Conservation (phyloP, 2,888 invertebrate genomes). For the Heliconius cydno region DNA sequence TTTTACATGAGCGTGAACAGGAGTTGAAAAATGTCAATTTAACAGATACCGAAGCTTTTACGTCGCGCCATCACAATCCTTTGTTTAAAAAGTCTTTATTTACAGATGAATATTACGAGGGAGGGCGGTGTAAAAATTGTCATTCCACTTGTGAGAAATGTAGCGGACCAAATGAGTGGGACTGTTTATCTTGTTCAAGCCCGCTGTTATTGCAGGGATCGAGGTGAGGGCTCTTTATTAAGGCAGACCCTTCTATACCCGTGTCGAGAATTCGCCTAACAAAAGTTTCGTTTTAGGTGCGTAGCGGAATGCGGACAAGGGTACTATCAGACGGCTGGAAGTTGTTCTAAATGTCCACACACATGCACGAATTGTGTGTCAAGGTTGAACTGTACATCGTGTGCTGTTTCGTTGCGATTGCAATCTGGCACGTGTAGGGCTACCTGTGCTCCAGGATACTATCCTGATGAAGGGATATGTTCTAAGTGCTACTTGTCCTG, state of each 20-base stretch:
- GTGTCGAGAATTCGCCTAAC: conserved; percentile 47
- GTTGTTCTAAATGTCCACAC: conserved; percentile 90
- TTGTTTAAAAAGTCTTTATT: conserved; percentile 58
- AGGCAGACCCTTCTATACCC: conserved; percentile 52
- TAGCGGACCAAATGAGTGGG: conserved; percentile 89
- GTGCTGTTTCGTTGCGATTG: conserved; percentile 88
- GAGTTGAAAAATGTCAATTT: conserved; percentile 53
- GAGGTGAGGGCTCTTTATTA: conserved; percentile 64
- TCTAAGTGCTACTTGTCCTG: conserved; percentile 93
- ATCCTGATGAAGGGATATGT: conserved; percentile 92
- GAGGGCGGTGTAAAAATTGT: conserved; percentile 90
- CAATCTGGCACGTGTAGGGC: conserved; percentile 93
- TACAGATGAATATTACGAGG: conserved; percentile 89
- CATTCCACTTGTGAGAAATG: conserved; percentile 93
- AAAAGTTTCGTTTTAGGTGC: conserved; percentile 79
- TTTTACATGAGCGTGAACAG: conserved; percentile 49
- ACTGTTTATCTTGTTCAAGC: conserved; percentile 89
- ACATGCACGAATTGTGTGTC: conserved; percentile 91
- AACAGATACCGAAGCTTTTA: conserved; percentile 52
- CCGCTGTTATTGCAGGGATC: conserved; percentile 88
- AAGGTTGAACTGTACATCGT: conserved; percentile 91
- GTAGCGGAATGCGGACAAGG: conserved; percentile 91
- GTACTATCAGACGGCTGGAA: conserved; percentile 88
- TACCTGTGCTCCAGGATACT: conserved; percentile 91
- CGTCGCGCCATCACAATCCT: conserved; percentile 47